These are phyloP conservation scores for Musca domestica DNA, from an alignment of 1,140 invertebrate species.

Conservation along the genomic window DNA sequence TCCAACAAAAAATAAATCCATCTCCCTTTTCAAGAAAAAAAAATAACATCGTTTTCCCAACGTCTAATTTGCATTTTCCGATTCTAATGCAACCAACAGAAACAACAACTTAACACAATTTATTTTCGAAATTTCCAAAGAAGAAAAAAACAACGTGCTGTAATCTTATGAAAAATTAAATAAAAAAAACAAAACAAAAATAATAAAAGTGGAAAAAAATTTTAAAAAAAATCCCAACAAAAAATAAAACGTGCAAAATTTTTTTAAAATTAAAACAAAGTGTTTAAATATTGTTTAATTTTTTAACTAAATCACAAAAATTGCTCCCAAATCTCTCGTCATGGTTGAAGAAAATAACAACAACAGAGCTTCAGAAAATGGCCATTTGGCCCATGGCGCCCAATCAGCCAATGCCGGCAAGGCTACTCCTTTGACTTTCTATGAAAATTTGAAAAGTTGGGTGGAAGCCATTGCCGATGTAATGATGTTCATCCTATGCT, in stretches of 20 bases:
- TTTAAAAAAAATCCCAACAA: not conserved
- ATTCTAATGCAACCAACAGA: too few species aligned
- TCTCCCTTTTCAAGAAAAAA: conserved; percentile 10
- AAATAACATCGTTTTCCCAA: too few species aligned
- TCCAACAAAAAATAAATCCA: conserved; percentile 9
- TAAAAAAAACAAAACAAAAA: not conserved
- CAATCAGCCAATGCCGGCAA: not conserved
- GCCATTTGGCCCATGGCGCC: conserved; percentile 16
- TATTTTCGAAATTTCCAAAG: conserved; percentile 1
- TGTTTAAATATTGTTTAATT: not conserved
- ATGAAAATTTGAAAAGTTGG: conserved; percentile 36
- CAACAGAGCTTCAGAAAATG: conserved; percentile 1
- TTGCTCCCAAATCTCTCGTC: too few species aligned
- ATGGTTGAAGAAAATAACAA: conserved; percentile 27
- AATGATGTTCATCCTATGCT: conserved; percentile 62
- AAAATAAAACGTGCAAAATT: not conserved
- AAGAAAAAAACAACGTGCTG: not conserved
- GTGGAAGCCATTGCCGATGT: conserved; percentile 60
- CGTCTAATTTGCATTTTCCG: too few species aligned
- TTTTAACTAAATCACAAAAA: not conserved
- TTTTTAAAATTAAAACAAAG: not conserved
- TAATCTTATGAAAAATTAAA: not conserved
- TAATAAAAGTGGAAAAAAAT: conserved; percentile 12
- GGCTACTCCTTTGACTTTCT: conserved; percentile 28
- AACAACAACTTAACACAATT: not conserved